A percentile compares a stretch with the other conserved stretches of the same genome.
phyloP scores from a whole-genome alignment of 2,797 vertebrate species.

The Hippocampus kuda region DNA sequence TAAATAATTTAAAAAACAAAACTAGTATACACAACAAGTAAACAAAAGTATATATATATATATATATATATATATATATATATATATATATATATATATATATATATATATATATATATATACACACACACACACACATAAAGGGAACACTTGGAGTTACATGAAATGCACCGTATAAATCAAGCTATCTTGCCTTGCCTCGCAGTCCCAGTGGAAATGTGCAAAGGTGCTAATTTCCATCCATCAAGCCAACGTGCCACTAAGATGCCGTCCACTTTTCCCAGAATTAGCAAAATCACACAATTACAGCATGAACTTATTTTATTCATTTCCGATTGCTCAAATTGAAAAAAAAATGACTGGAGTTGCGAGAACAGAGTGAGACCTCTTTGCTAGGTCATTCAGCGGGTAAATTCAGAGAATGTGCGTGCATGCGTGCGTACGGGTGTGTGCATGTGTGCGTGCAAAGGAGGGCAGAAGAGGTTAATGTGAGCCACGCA shows the following conservation, averaged over 20 bases:
- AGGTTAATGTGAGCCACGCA: constrained; percentile 56
- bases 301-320: not conserved
- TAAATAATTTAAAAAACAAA: too few species aligned
- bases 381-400: constrained; percentile 16
- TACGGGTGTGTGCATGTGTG: constrained; percentile 17
- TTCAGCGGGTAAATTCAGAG: constrained; percentile 28
- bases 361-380: constrained; percentile 23
- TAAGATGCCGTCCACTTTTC: not conserved
- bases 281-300: too few species aligned
- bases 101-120: constrained; percentile 2
- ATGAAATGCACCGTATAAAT: too few species aligned
- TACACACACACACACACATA: not conserved
- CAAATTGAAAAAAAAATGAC: not conserved
- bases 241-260: too few species aligned
- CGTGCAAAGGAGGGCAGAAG: constrained; percentile 23
- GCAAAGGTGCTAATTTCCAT: too few species aligned
- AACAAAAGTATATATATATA: not conserved
- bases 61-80: not conserved
- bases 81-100: not conserved
- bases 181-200: too few species aligned
- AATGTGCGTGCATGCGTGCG: constrained; percentile 36
- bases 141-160: too few species aligned
- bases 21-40: not conserved
- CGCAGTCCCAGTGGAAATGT: too few species aligned
- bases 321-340: not conserved